Percentiles rank a stretch among this genome's conserved stretches.
phyloP scores from a whole-genome alignment of 1,140 invertebrate genomes.

The Trichomalopsis sarcophagae region DNA sequence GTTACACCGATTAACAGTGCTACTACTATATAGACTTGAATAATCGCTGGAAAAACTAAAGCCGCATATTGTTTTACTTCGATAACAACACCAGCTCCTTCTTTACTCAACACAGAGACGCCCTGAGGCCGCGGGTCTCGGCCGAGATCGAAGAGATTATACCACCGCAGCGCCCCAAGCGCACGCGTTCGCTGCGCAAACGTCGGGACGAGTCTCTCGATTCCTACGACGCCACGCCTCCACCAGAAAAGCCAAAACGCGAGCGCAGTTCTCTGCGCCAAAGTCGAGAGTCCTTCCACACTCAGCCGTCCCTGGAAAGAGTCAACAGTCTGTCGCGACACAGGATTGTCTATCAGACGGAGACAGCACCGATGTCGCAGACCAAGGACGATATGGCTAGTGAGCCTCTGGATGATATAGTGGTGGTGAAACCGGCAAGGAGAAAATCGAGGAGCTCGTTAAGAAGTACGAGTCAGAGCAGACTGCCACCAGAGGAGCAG shows the following conservation, averaged over 20 bases:
- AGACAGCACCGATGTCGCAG: conserved; percentile 41
- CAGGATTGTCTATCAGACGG: conserved; percentile 68
- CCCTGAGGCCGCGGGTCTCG: conserved; percentile 17
- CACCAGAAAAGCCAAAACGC: conserved; percentile 65
- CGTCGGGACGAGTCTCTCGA: conserved; percentile 60
- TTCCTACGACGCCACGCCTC: conserved; percentile 51
- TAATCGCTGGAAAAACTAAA: background rate
- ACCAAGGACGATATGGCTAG: conserved; percentile 43
- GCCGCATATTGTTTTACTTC: background rate
- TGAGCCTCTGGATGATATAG: conserved; percentile 69
- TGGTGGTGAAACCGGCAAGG: conserved; percentile 69
- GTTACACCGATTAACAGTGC: background rate
- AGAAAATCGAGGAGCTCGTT: conserved; percentile 66
- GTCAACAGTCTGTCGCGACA: conserved; percentile 61
- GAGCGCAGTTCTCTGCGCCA: conserved; percentile 58
- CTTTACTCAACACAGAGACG: conserved; percentile 37
- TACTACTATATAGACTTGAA: background rate
- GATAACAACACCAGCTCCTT: background rate
- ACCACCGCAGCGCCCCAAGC: conserved; percentile 64
- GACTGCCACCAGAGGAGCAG: conserved; percentile 9
- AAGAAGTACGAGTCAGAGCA: conserved; percentile 49
- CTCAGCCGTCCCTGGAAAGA: conserved; percentile 49
- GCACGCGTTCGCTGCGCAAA: conserved; percentile 66
- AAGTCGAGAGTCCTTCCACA: conserved; percentile 66
- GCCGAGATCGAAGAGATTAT: conserved; percentile 19